A percentile compares a stretch with the other conserved stretches of the same genome.
phyloP scores from a whole-genome alignment of 1,140 invertebrate species.

The Trachymyrmex septentrionalis region DNA sequence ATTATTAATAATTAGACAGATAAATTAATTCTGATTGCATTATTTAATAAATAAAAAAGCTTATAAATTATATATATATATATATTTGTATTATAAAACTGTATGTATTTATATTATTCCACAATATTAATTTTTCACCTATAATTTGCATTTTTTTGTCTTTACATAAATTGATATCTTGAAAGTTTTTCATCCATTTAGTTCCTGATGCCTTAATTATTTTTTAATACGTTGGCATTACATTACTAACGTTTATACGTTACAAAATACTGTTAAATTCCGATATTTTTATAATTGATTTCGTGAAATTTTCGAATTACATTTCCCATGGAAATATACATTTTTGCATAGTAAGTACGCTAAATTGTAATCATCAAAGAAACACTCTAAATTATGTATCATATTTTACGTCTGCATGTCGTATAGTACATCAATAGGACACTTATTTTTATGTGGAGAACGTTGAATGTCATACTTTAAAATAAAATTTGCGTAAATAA shows the following conservation, averaged over 20 bases:
- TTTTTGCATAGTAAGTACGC: too few species aligned
- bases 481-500: conserved; percentile 1
- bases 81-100: background rate
- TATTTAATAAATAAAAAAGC: background rate
- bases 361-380: background rate
- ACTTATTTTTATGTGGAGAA: background rate
- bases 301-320: background rate
- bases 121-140: background rate
- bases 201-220: background rate
- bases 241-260: too few species aligned
- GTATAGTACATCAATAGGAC: background rate
- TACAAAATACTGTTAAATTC: background rate
- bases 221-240: background rate
- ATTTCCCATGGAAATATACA: background rate
- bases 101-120: background rate
- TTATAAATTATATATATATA: conserved; percentile 2
- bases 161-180: background rate
- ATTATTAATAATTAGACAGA: background rate
- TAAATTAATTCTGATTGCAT: background rate
- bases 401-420: background rate
- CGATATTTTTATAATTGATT: background rate
- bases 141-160: background rate
- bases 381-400: background rate
- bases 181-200: background rate
- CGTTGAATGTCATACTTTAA: background rate